A percentile compares a stretch with the other conserved stretches of the same genome.
Conservation (phyloP, 2,113 vertebrate genomes). For the Colinus virginianus region DNA sequence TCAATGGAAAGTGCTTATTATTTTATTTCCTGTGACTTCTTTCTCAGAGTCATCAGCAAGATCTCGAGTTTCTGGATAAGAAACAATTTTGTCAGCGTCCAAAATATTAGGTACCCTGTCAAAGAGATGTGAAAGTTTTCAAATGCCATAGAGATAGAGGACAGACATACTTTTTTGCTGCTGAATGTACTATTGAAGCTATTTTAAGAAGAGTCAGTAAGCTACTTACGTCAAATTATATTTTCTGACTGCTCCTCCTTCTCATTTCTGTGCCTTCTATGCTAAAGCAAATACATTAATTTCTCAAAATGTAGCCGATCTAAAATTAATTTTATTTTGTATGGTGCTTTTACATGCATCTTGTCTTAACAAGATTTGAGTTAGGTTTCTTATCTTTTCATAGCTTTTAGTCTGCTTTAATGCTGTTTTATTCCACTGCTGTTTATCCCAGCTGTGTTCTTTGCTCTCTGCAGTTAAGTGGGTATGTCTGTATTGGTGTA, state of each 20-base stretch:
- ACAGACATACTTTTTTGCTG: neutral
- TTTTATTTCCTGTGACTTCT: neutral
- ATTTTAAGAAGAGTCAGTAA: neutral
- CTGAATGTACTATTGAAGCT: neutral
- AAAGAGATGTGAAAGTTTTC: neutral
- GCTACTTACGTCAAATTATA: neutral
- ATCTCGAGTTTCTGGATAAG: neutral
- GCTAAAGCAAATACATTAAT: neutral
- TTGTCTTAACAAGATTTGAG: neutral
- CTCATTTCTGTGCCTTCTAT: neutral
- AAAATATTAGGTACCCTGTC: neutral
- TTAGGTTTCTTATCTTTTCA: neutral
- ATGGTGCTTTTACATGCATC: neutral
- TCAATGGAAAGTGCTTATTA: neutral
- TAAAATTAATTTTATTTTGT: neutral
- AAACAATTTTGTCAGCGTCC: neutral
- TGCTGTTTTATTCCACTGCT: neutral
- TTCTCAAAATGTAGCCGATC: neutral
- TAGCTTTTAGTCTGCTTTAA: neutral
- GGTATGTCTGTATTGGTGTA: neutral
- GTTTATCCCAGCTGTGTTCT: neutral
- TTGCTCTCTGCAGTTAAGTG: neutral
- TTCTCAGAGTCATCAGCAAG: neutral
- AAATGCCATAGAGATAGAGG: neutral
- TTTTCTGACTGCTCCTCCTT: neutral